Base-by-base conservation (phyloP, 2,113 vertebrate species). In the Thamnaconus septentrionalis region DNA sequence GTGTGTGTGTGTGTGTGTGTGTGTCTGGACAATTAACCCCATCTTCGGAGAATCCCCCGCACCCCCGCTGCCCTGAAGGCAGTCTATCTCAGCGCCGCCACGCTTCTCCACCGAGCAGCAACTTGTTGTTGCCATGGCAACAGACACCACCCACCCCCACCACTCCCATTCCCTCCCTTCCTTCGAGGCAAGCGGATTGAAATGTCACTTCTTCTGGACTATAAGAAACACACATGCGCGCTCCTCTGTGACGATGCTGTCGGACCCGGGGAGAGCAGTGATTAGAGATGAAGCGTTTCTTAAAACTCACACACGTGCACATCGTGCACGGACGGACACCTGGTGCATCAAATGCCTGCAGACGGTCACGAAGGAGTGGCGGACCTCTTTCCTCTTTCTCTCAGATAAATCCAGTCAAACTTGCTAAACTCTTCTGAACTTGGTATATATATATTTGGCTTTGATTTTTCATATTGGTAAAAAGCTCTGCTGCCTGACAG, bases 61-160 rank as follows among this genome's bases (percentile, higher is more conserved):
- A 31, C 8, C 3, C 6, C 2, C 3, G 7, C 11, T 42, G 39
- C 45, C 66, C 68, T 1, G 2, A 58, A 78, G 78, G 71, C 64
- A 57, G 49, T 67, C 18, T 31, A 67, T 68, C 40, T 18, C 70
- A 66, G 52, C 40, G 31, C 56, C 60, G 48, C 66, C 72, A 55
- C 69, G 80, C 73, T 78, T 73, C 73, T 85, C 73, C 18, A 64
- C 53, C 3, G 59, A 57, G 62, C 64, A 46, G 61, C 79, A 76
- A 87, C 79, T 85, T 71, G 73, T 31, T 12, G 82, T 90, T 87
- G 51, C 85, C 79, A 85, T 87, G 54, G 87, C 73, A 88, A 90
- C 85, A 81, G 63, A 71, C 61, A 83, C 53, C 54, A 41, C 8
- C 43, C 41, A 31, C 66, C 41, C 11, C 57, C 76, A 62, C 9